Evolutionary conservation across 2,113 vertebrate genomes (phyloP).

Genomic region (Coreoperca whiteheadi): DNA sequence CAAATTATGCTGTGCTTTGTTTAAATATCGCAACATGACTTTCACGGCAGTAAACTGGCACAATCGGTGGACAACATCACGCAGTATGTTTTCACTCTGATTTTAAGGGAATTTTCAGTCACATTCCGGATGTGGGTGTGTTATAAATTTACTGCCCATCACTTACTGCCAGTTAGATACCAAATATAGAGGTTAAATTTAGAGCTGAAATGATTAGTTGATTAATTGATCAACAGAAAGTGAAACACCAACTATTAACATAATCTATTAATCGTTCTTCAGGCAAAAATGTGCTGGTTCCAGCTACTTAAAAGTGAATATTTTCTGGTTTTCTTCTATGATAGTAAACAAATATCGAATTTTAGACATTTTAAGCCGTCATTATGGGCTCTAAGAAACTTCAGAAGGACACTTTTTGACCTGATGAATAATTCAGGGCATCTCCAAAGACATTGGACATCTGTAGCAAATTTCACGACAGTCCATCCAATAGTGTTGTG

Average conservation of each 20-base stretch:
- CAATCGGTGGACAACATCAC: background rate
- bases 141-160: background rate
- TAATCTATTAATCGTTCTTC: background rate
- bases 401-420: no score
- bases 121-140: background rate
- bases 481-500: no score
- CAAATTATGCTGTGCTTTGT: background rate
- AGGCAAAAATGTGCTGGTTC: background rate
- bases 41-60: background rate
- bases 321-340: background rate
- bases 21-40: background rate
- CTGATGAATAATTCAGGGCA: no score
- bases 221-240: background rate
- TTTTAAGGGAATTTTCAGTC: background rate
- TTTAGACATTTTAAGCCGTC: background rate
- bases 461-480: no score
- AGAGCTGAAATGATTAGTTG: background rate
- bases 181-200: background rate
- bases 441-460: no score
- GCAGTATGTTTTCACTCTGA: background rate
- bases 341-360: background rate
- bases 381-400: background rate
- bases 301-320: background rate
- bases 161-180: background rate
- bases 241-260: background rate